phyloP scores from a whole-genome alignment of 2,797 vertebrate species.

The Valencia hispanica region DNA sequence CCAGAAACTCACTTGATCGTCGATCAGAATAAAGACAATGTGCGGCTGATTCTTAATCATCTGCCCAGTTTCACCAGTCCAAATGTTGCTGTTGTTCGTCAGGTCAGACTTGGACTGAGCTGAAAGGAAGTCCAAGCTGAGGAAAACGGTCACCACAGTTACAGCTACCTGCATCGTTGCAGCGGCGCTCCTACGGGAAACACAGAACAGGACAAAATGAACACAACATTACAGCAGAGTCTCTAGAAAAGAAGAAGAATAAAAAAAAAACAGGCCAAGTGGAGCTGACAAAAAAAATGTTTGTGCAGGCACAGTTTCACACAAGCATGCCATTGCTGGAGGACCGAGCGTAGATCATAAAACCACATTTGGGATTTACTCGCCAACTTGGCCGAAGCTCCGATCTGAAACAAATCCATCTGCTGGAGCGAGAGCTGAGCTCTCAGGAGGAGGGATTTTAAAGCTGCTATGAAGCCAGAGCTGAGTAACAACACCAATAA shows the following conservation, averaged over 20 bases:
- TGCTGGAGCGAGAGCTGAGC: slow-evolving; percentile 31
- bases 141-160: slow-evolving; percentile 80
- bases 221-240: not conserved
- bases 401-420: slow-evolving; percentile 52
- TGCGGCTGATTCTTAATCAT: slow-evolving; percentile 84
- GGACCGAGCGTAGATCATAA: slow-evolving; percentile 34
- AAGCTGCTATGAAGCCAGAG: slow-evolving; percentile 32
- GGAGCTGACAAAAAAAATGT: slow-evolving; percentile 16
- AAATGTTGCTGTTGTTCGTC: slow-evolving; percentile 55
- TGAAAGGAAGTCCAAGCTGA: slow-evolving; percentile 83
- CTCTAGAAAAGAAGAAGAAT: not conserved
- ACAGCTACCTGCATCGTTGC: slow-evolving; percentile 81
- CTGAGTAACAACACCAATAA: slow-evolving; percentile 1
- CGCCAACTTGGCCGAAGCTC: slow-evolving; percentile 52
- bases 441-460: slow-evolving; percentile 37
- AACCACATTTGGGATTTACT: slow-evolving; percentile 49
- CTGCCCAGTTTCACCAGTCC: slow-evolving; percentile 42
- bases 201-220: not conserved
- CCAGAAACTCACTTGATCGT: slow-evolving; percentile 84
- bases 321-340: slow-evolving; percentile 26
- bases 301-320: slow-evolving; percentile 43
- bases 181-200: slow-evolving; percentile 17
- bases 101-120: slow-evolving; percentile 82
- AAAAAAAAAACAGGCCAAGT: not conserved
- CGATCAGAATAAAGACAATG: slow-evolving; percentile 93